These are phyloP conservation scores for Bergia puertoricense DNA, from an alignment of 92 coral and sea anemone genomes.

Conservation along the genomic window DNA sequence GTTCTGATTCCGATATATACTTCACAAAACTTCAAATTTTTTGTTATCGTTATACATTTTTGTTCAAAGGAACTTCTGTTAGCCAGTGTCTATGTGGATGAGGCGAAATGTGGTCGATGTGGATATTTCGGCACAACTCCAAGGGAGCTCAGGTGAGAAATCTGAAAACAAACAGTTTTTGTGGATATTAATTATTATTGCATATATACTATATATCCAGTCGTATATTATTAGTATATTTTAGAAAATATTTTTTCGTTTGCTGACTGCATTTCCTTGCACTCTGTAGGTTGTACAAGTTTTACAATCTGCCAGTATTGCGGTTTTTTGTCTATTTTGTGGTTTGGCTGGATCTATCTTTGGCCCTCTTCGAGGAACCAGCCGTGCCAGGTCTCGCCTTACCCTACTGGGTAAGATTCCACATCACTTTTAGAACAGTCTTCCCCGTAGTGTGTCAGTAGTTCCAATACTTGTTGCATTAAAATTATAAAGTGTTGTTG, in stretches of 20 bases:
- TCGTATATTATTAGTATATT: too few species aligned
- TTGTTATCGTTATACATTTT: neutral
- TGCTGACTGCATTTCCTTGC: neutral
- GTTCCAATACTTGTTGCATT: too few species aligned
- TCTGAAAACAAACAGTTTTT: neutral
- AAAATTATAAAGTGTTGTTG: too few species aligned
- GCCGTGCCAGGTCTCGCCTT: conserved; percentile 77
- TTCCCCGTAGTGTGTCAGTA: neutral
- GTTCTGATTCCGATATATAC: neutral
- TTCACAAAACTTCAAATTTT: neutral
- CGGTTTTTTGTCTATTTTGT: conserved; percentile 64
- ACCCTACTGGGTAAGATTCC: conserved; percentile 93
- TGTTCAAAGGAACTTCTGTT: conserved; percentile 78
- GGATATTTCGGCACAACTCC: conserved; percentile 82
- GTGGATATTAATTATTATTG: neutral
- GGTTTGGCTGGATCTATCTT: conserved; percentile 73
- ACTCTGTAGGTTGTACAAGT: conserved; percentile 71
- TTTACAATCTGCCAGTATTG: conserved; percentile 74
- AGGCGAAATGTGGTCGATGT: conserved; percentile 91
- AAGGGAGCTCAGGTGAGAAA: conserved; percentile 70
- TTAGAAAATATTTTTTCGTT: neutral
- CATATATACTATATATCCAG: neutral
- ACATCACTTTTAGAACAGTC: neutral
- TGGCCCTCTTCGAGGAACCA: conserved; percentile 91
- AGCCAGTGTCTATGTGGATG: conserved; percentile 83